These are phyloP conservation scores for Acanthurus leucopareius DNA, from an alignment of 2,797 vertebrate species.

Conservation along the genomic window DNA sequence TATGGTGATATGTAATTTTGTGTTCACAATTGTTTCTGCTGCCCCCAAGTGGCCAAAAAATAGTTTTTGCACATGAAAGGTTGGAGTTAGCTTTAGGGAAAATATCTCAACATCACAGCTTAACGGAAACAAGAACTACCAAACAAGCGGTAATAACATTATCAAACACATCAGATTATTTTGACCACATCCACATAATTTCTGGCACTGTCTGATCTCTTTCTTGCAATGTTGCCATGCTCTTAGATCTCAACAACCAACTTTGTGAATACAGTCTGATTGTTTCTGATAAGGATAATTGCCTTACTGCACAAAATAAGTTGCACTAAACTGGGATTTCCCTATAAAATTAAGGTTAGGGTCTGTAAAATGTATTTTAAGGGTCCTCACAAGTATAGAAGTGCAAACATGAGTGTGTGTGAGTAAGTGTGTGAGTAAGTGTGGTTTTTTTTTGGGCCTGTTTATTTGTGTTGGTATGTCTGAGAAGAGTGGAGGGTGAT, in stretches of 20 bases:
- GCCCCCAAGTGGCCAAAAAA: background rate
- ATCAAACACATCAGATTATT: background rate
- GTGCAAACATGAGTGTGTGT: conserved; percentile 4
- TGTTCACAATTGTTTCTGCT: background rate
- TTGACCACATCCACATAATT: background rate
- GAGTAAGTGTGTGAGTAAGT: conserved; percentile 1
- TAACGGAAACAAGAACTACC: too few species aligned
- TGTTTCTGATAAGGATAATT: background rate
- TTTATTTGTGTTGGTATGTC: conserved; percentile 24
- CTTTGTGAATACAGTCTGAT: background rate
- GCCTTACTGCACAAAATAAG: background rate
- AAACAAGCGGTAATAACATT: too few species aligned
- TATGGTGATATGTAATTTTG: background rate
- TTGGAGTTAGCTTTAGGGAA: background rate
- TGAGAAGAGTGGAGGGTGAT: conserved; percentile 17
- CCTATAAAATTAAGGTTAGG: background rate
- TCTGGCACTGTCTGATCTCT: background rate
- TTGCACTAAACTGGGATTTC: background rate
- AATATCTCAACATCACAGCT: background rate
- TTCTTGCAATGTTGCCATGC: background rate
- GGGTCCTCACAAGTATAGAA: conserved; percentile 39
- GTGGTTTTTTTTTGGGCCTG: background rate
- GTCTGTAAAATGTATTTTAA: background rate
- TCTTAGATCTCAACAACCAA: background rate
- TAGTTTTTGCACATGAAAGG: background rate